Base-by-base conservation (phyloP, 30 jellyfish, hydroid and myxozoan species). In the Mastigias papua region DNA sequence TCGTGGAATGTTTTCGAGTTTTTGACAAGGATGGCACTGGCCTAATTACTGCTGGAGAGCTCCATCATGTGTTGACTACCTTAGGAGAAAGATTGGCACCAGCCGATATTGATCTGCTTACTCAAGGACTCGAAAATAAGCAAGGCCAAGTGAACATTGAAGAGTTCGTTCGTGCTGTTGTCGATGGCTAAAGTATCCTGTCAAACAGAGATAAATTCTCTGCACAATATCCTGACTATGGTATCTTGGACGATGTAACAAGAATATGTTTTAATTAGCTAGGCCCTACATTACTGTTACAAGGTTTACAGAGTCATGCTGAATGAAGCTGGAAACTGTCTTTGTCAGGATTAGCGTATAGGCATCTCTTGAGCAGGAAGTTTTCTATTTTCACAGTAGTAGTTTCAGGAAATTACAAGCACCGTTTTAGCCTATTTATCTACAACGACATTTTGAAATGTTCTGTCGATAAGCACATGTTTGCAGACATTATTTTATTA, bases 1-100 rank as follows among this genome's bases (percentile, higher is more conserved):
- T 94, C 75, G 94, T 90, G 3, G 98, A 94, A 76, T 94, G 98
- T 78, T 94, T 94, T 85, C 98, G 98, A n/a, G 97, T 94, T 42
- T 94, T 94, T 32, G 98, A 94, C 66, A 89, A 86, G 48, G 98
- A 94, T 76, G 97, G 93, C 60, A 89, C 93, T 21, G 98, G 98
- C 80, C 88, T 86, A 34, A 89, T 94, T 42, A 82, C 97, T 23
- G 98, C 98, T 25, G 98, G 98, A 22, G 98, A 94, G 84, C 95
- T 94, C 19, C 98, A 94, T 46, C 98, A 94, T 58, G 98, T 94
- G 48, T 88, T 94, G 61, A 94, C 98, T 32, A 89, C 97, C 31
- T 86, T 94, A 4, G 98, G 98, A 1, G 98, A 94, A 66, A 54
- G 97, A 31, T 88, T 94, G 7, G 84, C 98, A 9, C 97, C 97